Percentiles rank a stretch among this genome's conserved stretches.
These are phyloP conservation scores for Chamaetylas fuelleborni DNA, from an alignment of 2,113 vertebrate genomes.

Conservation along the genomic window DNA sequence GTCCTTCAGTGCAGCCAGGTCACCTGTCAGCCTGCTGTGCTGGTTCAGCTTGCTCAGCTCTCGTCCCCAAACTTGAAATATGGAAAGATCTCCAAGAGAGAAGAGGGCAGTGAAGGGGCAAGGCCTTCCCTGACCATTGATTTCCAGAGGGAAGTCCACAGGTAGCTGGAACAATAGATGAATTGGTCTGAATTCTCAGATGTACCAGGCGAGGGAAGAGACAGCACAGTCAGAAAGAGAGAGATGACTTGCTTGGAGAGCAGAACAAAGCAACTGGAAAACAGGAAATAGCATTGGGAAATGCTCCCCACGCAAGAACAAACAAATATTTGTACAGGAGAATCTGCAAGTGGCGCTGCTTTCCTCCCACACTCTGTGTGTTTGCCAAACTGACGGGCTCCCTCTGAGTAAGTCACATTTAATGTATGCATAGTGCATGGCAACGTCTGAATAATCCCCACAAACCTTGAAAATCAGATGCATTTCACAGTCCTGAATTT, in stretches of 20 bases:
- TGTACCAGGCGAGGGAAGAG: neutral
- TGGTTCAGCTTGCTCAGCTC: neutral
- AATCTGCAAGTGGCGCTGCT: neutral
- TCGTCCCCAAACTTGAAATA: neutral
- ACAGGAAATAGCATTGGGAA: constrained; percentile 17
- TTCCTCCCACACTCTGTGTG: neutral
- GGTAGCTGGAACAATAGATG: neutral
- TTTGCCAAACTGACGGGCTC: neutral
- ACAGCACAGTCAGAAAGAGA: neutral
- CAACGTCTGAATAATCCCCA: neutral
- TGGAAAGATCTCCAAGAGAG: neutral
- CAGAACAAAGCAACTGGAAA: constrained; percentile 3
- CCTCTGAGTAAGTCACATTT: neutral
- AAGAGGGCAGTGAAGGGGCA: neutral
- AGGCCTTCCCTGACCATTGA: neutral
- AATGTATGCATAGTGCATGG: neutral
- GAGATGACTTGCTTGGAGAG: neutral
- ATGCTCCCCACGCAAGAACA: neutral
- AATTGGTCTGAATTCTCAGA: neutral
- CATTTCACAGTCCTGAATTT: neutral
- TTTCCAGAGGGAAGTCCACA: fast-evolving
- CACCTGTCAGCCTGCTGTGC: neutral
- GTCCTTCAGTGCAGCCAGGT: neutral
- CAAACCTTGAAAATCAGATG: neutral
- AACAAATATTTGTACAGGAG: neutral